Conservation (phyloP, 2,113 vertebrate species). For the Oreocharis arfaki region DNA sequence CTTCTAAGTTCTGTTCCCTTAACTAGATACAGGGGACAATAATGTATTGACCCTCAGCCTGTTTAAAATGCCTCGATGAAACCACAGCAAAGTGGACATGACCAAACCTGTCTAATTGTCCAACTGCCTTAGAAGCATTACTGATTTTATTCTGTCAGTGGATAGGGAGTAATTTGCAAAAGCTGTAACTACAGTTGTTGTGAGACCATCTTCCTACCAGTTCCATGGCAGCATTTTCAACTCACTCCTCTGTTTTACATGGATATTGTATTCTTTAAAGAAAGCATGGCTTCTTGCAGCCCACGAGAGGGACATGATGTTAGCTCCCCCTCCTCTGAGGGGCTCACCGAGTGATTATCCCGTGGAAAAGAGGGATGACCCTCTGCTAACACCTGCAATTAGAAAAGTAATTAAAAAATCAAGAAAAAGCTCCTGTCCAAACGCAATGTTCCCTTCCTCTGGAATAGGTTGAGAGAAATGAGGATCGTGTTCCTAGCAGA, state of each 20-base stretch:
- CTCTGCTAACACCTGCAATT: neutral
- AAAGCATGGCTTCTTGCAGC: neutral
- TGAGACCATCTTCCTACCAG: neutral
- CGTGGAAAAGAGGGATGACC: neutral
- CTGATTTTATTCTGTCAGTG: neutral
- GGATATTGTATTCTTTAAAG: neutral
- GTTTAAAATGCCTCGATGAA: neutral
- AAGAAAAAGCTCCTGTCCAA: neutral
- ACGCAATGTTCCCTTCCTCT: neutral
- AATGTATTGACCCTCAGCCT: neutral
- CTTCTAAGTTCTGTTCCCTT: neutral
- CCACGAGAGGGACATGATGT: neutral
- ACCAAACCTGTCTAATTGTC: neutral
- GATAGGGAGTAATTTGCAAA: neutral
- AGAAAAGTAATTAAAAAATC: neutral
- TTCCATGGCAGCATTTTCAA: neutral
- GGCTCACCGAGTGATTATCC: neutral
- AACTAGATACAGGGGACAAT: neutral
- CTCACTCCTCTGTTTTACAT: neutral
- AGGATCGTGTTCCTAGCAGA: neutral
- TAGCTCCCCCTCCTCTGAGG: neutral
- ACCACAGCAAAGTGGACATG: neutral
- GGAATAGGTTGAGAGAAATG: neutral
- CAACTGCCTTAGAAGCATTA: neutral
- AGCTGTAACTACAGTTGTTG: neutral